A percentile compares a stretch with the other conserved stretches of the same genome.
Conservation (phyloP, 1,140 invertebrate species). For the Drosophila rhopaloa region DNA sequence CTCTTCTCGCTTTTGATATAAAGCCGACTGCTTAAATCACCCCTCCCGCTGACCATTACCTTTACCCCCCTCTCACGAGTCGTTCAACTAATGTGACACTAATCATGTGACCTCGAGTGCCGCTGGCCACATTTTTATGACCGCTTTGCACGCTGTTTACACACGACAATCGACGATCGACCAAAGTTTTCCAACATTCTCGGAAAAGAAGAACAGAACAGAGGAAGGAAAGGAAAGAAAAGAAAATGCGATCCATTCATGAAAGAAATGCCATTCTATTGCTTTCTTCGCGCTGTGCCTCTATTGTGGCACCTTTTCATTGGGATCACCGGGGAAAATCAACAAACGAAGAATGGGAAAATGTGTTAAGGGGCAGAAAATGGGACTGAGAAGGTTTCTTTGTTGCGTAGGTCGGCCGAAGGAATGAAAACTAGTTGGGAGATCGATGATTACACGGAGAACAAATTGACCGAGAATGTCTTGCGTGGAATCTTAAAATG, state of each 20-base stretch:
- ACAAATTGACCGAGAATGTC: neutral
- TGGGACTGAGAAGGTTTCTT: conserved; percentile 16
- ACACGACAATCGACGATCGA: conserved; percentile 50
- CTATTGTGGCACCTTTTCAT: conserved; percentile 63
- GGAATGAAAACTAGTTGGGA: neutral
- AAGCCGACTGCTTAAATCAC: conserved; percentile 28
- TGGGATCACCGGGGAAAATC: conserved; percentile 43
- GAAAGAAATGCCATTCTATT: conserved; percentile 74
- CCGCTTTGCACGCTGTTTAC: conserved; percentile 72
- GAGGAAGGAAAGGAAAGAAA: conserved; percentile 8
- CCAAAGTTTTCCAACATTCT: conserved; percentile 58
- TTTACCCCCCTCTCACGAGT: conserved; percentile 7
- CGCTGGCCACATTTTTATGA: conserved; percentile 57
- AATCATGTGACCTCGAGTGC: conserved; percentile 78
- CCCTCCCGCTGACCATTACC: neutral
- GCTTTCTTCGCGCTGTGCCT: conserved; percentile 61
- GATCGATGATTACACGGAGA: conserved; percentile 6
- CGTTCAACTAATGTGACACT: conserved; percentile 69
- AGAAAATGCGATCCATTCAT: conserved; percentile 67
- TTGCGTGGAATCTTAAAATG: too few relatives aligned
- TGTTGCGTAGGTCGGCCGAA: conserved; percentile 12
- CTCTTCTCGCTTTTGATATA: conserved; percentile 42
- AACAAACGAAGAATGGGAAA: conserved; percentile 51
- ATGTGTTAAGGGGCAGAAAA: conserved; percentile 54
- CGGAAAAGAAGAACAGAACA: conserved; percentile 24